Base-by-base conservation (phyloP, 2,113 vertebrate species). In the Lagenorhynchus albirostris region DNA sequence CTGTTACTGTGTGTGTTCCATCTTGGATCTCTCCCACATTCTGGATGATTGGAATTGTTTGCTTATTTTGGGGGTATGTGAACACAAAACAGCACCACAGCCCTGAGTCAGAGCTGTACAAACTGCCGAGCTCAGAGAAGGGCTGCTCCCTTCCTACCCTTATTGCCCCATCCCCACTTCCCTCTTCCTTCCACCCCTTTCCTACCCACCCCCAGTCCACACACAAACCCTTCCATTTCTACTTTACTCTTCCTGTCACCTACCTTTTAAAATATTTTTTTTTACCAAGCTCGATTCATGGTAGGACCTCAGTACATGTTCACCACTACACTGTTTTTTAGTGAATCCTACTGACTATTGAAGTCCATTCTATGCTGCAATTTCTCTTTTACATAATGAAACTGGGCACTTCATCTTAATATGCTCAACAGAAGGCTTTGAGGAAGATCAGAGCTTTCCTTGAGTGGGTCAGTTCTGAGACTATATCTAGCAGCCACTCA, bases 131-230 rank as follows among this genome's bases (percentile, higher is more conserved):
- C 15, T 86, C 73, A 13, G 44, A 8, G 55, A 29, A 76, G 41
- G 84, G 38, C 55, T 20, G 73, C 41, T 23, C 3, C 31, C 25
- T 26, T 33, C 1, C 0, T 0, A 5, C 5, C 38, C 74, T 36
- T 7, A 2, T 2, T 23, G 5, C 8, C 36, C 25, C 1, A 12
- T 2, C 41, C 38, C 5, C 1, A n/a, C 13, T 29, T 18, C 5
- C 23, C 33, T 14, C 36, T 68, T 38, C 53, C 3, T 17, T 9
- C n/a, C 14, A 38, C 0, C 20, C 11, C 36, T 20, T 41, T n/a
- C n/a, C 58, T 33, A 38, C 17, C n/a, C 33, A 21, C 1, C 3
- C 47, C 41, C 23, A 17, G 14, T 3, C 8, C 44, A 31, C 1
- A 53, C 20, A 36, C 53, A 58, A 44, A 14, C 53, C 15, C 12